These are phyloP conservation scores for Falco cherrug DNA, from an alignment of 2,797 vertebrate species.

Conservation along the genomic window DNA sequence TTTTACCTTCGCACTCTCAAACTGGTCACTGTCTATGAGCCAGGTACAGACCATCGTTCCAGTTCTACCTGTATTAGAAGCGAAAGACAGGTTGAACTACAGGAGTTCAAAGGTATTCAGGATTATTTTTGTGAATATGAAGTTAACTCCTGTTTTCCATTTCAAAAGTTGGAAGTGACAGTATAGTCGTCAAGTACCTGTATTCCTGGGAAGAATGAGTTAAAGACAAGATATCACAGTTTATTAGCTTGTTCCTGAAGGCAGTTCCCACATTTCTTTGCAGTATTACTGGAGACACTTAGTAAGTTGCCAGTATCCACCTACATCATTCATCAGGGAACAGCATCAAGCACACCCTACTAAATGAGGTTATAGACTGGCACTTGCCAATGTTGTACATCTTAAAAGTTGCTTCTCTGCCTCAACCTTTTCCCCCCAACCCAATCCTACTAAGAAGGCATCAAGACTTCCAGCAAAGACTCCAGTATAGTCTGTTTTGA, in stretches of 20 bases:
- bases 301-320: neutral
- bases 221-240: neutral
- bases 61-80: slow-evolving; percentile 85
- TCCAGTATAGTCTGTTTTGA: neutral
- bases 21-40: slow-evolving; percentile 90
- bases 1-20: slow-evolving; percentile 89
- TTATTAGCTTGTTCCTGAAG: neutral
- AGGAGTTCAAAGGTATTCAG: neutral
- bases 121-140: neutral
- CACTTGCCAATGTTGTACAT: neutral
- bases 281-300: neutral
- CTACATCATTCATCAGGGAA: neutral
- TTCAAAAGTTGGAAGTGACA: neutral
- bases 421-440: neutral
- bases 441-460: neutral
- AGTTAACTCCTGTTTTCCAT: neutral
- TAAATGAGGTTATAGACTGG: neutral
- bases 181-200: neutral
- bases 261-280: neutral
- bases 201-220: neutral
- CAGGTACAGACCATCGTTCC: slow-evolving; percentile 93
- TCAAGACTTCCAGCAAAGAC: neutral
- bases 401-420: neutral
- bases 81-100: neutral
- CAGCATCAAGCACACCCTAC: neutral